Base-by-base conservation (phyloP, 1,140 invertebrate species). In the Neuroterus valhalla region DNA sequence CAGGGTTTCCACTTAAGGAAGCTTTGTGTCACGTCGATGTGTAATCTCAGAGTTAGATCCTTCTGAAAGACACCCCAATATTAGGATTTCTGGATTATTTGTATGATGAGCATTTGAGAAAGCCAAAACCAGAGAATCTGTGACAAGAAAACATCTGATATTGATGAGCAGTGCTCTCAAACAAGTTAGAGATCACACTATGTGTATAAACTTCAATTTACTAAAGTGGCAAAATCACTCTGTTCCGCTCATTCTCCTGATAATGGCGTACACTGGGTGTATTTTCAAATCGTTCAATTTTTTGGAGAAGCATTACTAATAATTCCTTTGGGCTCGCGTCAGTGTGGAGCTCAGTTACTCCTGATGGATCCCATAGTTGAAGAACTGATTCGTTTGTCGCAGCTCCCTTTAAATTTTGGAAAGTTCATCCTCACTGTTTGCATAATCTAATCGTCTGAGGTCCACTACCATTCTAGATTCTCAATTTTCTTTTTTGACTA, bases 71-170 rank as follows among this genome's bases (percentile, higher is more conserved):
- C n/a, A n/a, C n/a, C n/a, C n/a, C 48, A 55, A 71, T 62, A 12
- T 71, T 15, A 3, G 71, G 62, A n/a, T 48, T 72, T 72, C 46
- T 72, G 21, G 71, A n/a, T 72, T 26, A 44, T 6, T 8, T 26
- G 44, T 14, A 48, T 26, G 55, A 70, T n/a, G n/a, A n/a, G n/a
- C n/a, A n/a, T 75, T 6, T n/a, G 62, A 3, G 38, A 66, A 52
- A 4, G 70, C 42, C 14, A 75, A 46, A 48, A 67, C 44, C 38
- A 69, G n/a, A 38, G 68, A 71, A 43, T 78, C 66, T 12, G 71
- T 68, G 1, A 80, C 26, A 19, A 75, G 42, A 19, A 23, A 31
- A 19, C 73, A 66, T 72, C n/a, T 70, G 11, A 72, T 50, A 6
- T 68, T 42, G 26, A 46, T 3, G 43, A 38, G 50, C 6, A 50